A percentile compares a stretch with the other conserved stretches of the same genome.
These are phyloP conservation scores for Microtus oregoni DNA, from an alignment of 2,113 vertebrate genomes.

Conservation along the genomic window DNA sequence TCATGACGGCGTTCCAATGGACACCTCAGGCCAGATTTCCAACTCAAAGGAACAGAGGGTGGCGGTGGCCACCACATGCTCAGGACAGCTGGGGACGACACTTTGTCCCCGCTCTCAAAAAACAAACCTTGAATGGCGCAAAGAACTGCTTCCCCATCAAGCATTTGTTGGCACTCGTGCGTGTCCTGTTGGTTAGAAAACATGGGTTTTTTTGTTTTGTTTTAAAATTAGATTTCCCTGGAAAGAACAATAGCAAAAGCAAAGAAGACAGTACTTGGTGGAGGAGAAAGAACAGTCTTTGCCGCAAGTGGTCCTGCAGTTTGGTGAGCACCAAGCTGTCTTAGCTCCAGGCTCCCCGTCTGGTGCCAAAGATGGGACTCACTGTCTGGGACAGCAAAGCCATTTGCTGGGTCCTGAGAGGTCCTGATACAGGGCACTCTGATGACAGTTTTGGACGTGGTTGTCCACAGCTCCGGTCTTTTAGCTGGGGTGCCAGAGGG, in stretches of 20 bases:
- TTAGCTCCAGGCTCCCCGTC: not conserved
- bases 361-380: not conserved
- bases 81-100: slow-evolving; percentile 68
- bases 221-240: slow-evolving; percentile 80
- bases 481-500: rapidly evolving
- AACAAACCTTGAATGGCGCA: slow-evolving; percentile 61
- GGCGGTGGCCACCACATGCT: not conserved
- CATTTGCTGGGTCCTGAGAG: not conserved
- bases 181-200: slow-evolving; percentile 71
- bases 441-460: not conserved
- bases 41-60: slow-evolving; percentile 39
- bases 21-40: slow-evolving; percentile 55
- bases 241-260: slow-evolving; percentile 74
- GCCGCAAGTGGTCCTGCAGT: not conserved
- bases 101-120: slow-evolving; percentile 71
- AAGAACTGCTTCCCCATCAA: slow-evolving; percentile 67
- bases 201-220: slow-evolving; percentile 63
- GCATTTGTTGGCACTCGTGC: slow-evolving; percentile 65
- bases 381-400: rapidly evolving
- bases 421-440: not conserved
- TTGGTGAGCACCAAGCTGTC: not conserved
- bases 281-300: slow-evolving; percentile 46
- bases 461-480: rapidly evolving
- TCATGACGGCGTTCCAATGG: not conserved
- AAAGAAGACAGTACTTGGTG: slow-evolving; percentile 63